Evolutionary conservation across 1,140 invertebrate species (phyloP).

Genomic region (Drosophila biarmipes): DNA sequence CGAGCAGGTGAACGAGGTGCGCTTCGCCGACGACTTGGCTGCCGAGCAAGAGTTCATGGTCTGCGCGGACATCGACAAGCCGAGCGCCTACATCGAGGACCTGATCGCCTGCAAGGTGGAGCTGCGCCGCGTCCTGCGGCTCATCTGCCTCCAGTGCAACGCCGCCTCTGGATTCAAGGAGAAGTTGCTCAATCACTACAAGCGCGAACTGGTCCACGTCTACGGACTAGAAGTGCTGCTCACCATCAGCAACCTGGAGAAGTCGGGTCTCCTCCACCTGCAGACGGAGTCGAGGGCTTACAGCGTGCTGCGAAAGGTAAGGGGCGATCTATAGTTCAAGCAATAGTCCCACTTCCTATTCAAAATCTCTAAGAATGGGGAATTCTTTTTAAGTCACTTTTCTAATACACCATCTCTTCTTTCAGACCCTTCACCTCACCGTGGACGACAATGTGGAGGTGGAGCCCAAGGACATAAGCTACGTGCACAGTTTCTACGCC

Average conservation of each 20-base stretch:
- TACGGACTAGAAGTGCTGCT: conserved; percentile 95
- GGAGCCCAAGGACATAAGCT: conserved; percentile 94
- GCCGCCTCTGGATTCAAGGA: conserved; percentile 95
- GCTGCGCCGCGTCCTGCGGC: conserved; percentile 92
- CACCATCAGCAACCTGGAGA: conserved; percentile 94
- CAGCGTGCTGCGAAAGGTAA: conserved; percentile 89
- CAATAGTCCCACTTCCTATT: no score
- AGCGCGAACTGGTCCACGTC: conserved; percentile 95
- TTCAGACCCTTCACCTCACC: conserved; percentile 90
- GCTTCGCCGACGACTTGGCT: conserved; percentile 86
- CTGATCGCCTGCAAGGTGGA: conserved; percentile 93
- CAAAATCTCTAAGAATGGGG: no score
- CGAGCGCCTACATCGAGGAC: conserved; percentile 95
- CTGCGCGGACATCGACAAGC: conserved; percentile 95
- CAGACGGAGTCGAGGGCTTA: conserved; percentile 90
- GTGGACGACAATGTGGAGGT: conserved; percentile 94
- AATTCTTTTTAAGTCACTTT: no score
- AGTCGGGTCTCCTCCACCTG: conserved; percentile 91
- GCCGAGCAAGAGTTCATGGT: conserved; percentile 96
- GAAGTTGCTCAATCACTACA: conserved; percentile 96
- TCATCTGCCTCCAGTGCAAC: conserved; percentile 95
- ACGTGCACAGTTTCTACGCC: conserved; percentile 97
- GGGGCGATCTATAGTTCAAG: background rate
- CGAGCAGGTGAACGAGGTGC: conserved; percentile 85
- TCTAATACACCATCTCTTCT: conserved; percentile 10